Evolutionary conservation across 1,140 invertebrate genomes (phyloP).

Genomic region (Sinonovacula constricta): DNA sequence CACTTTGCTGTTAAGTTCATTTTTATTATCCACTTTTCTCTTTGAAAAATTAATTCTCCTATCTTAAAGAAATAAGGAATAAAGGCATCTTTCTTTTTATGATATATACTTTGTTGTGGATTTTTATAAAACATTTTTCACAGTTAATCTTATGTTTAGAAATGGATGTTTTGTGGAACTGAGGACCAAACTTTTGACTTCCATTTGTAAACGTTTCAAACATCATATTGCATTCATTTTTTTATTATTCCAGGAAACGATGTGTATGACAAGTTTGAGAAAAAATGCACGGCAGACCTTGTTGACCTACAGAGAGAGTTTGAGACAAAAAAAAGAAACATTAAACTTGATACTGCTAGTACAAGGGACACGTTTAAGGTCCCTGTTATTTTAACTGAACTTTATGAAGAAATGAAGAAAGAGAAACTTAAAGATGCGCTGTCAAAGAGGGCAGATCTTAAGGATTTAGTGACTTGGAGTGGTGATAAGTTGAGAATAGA

Average conservation of each 20-base stretch:
- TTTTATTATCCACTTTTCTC: too few relatives aligned
- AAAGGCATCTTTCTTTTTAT: too few relatives aligned
- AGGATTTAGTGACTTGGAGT: background rate
- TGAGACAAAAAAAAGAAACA: constrained; percentile 32
- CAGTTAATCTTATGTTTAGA: too few relatives aligned
- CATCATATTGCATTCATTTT: too few relatives aligned
- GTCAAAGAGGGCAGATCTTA: constrained; percentile 1
- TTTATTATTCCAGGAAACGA: constrained; percentile 9
- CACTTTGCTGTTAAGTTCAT: too few relatives aligned
- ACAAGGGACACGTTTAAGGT: background rate
- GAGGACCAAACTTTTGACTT: too few relatives aligned
- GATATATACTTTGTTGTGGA: too few relatives aligned
- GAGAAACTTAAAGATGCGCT: background rate
- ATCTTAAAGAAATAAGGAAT: too few relatives aligned
- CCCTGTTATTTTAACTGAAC: background rate
- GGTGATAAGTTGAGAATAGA: background rate
- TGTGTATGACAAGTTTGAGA: constrained; percentile 15
- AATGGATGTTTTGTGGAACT: too few relatives aligned
- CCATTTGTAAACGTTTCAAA: too few relatives aligned
- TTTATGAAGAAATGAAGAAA: background rate
- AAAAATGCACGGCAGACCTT: background rate
- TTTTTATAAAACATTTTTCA: too few relatives aligned
- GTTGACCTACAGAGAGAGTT: constrained; percentile 15
- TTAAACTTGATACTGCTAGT: background rate
- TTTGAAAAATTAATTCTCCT: too few relatives aligned